Evolutionary conservation across 2,888 invertebrate genomes (phyloP).

Genomic region (Ptychoptera albimana): DNA sequence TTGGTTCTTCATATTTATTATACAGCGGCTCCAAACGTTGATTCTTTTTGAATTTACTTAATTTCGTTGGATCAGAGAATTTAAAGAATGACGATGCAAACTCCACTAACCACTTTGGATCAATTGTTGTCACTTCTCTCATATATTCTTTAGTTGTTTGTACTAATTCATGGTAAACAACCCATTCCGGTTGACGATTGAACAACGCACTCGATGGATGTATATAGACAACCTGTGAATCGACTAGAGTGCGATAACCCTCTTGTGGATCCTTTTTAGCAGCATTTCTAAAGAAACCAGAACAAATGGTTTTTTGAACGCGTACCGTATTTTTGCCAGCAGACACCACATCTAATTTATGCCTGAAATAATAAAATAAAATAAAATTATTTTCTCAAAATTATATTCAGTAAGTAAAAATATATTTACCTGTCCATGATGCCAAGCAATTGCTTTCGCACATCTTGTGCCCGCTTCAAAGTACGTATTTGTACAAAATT

Average conservation of each 20-base stretch:
- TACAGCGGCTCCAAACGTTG: slow-evolving; percentile 94
- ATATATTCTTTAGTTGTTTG: slow-evolving; percentile 99
- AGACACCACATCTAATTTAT: slow-evolving; percentile 90
- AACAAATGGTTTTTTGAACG: slow-evolving; percentile 95
- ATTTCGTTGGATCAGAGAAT: slow-evolving; percentile 94
- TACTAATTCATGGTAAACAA: slow-evolving; percentile 96
- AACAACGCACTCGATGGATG: slow-evolving; percentile 97
- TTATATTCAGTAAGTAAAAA: slow-evolving; percentile 18
- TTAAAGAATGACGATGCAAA: slow-evolving; percentile 99
- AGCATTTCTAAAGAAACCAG: slow-evolving; percentile 96
- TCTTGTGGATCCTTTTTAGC: slow-evolving; percentile 99
- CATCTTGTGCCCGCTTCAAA: slow-evolving; percentile 92
- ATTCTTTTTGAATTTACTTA: slow-evolving; percentile 98
- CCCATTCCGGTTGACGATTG: slow-evolving; percentile 98
- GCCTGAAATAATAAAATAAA: slow-evolving; percentile 30
- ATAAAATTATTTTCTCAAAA: slow-evolving; percentile 17
- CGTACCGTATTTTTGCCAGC: slow-evolving; percentile 91
- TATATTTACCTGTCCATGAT: slow-evolving; percentile 71
- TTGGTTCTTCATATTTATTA: slow-evolving; percentile 98
- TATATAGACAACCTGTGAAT: slow-evolving; percentile 96
- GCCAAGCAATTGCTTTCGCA: slow-evolving; percentile 89
- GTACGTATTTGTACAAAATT: slow-evolving; percentile 97
- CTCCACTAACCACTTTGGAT: slow-evolving; percentile 97
- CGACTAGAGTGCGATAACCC: slow-evolving; percentile 91
- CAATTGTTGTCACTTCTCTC: slow-evolving; percentile 93